These are phyloP conservation scores for Heliocidaris tuberculata DNA, from an alignment of 35 echinoderm and acorn worm genomes.

Conservation along the genomic window DNA sequence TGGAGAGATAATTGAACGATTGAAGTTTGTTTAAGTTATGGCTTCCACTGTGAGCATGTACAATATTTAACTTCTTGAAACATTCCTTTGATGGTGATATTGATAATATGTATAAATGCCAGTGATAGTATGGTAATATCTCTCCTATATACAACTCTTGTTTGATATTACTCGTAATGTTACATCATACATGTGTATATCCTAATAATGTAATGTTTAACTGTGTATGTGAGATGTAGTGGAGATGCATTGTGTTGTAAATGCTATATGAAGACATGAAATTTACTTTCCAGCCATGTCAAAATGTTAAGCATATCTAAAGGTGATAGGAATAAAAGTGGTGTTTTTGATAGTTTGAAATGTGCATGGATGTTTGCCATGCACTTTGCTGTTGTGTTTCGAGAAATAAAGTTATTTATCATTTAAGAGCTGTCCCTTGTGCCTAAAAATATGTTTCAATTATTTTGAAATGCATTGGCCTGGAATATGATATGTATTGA, in stretches of 20 bases:
- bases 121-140: background rate
- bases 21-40: background rate
- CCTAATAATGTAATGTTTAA: background rate
- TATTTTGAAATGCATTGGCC: background rate
- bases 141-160: background rate
- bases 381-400: background rate
- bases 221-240: background rate
- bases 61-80: background rate
- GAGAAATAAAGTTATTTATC: background rate
- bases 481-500: background rate
- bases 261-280: background rate
- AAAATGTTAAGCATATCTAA: background rate
- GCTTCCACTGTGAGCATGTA: background rate
- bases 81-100: background rate
- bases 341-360: background rate
- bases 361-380: background rate
- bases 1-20: too few relatives aligned
- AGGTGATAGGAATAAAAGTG: background rate
- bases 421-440: background rate
- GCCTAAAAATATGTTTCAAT: background rate
- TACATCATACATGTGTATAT: background rate
- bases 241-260: background rate
- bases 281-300: background rate
- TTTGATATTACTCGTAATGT: background rate
- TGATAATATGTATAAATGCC: background rate